These are phyloP conservation scores for Drosophila nannoptera DNA, from an alignment of 1,140 invertebrate species.

Conservation along the genomic window DNA sequence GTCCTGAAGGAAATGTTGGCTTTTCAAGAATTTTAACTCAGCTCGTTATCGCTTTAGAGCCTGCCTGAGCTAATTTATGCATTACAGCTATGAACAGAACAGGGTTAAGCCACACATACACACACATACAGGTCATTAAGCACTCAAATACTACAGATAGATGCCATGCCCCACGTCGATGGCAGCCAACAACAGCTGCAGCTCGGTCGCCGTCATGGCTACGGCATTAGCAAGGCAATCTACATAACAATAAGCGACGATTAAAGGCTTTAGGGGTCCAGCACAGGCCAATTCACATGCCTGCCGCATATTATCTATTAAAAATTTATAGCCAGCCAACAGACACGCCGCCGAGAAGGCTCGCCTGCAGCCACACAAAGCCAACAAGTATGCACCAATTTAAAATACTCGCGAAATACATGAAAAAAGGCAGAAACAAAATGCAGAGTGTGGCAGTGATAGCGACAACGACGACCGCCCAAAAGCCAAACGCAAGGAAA, in stretches of 20 bases:
- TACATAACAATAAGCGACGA: conserved; percentile 76
- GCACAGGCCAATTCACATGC: conserved; percentile 66
- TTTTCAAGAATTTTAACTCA: conserved; percentile 45
- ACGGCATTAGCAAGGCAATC: conserved; percentile 67
- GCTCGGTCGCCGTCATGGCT: conserved; percentile 4
- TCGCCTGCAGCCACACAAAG: conserved; percentile 60
- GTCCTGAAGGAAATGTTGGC: conserved; percentile 22
- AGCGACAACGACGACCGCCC: conserved; percentile 40
- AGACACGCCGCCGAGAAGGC: conserved; percentile 60
- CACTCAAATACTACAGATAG: conserved; percentile 25
- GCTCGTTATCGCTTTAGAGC: conserved; percentile 51
- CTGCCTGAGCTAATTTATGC: conserved; percentile 68
- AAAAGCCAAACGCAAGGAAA: conserved; percentile 70
- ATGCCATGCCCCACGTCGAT: conserved; percentile 36
- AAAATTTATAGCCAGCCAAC: conserved; percentile 71
- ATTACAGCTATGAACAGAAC: conserved; percentile 62
- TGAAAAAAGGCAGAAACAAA: conserved; percentile 17
- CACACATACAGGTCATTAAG: conserved; percentile 11
- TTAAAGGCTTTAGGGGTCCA: conserved; percentile 70
- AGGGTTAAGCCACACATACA: conserved; percentile 6
- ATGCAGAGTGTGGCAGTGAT: conserved; percentile 1
- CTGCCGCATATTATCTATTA: conserved; percentile 74
- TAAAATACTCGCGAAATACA: conserved; percentile 57
- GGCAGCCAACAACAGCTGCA: conserved; percentile 25
- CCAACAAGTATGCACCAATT: conserved; percentile 76